Conservation (phyloP, 2,888 invertebrate species). For the Phyllotreta striolata region DNA sequence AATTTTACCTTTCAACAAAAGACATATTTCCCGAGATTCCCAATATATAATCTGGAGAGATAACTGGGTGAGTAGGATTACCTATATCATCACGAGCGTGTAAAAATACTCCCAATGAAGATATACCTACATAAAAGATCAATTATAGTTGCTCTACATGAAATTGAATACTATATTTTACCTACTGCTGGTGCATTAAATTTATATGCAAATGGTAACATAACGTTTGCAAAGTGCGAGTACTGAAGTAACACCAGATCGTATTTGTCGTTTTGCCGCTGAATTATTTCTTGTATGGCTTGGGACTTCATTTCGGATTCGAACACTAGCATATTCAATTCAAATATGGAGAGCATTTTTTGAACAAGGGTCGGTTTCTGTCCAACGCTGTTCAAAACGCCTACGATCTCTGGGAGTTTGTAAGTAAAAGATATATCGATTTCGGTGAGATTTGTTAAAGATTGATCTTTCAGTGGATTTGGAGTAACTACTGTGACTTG, state of each 20-base stretch:
- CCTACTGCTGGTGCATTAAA: constrained; percentile 4
- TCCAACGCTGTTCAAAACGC: too few species aligned
- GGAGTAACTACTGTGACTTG: constrained; percentile 41
- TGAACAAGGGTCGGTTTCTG: too few species aligned
- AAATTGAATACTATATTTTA: background rate
- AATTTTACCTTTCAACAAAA: constrained; percentile 28
- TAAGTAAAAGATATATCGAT: constrained; percentile 21
- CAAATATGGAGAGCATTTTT: too few species aligned
- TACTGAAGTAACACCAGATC: constrained; percentile 17
- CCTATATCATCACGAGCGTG: constrained; percentile 44
- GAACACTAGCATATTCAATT: too few species aligned
- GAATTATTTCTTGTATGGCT: background rate
- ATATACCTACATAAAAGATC: constrained; percentile 36
- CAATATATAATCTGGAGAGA: constrained; percentile 43
- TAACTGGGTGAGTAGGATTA: constrained; percentile 49
- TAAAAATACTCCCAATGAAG: constrained; percentile 41
- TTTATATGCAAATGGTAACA: background rate
- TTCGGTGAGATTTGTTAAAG: constrained; percentile 30
- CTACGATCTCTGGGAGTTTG: too few species aligned
- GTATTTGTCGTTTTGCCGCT: background rate
- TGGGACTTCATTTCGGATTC: background rate
- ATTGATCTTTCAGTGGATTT: constrained; percentile 29
- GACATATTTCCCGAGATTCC: constrained; percentile 13
- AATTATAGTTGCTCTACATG: background rate
- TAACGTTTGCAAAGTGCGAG: background rate